Evolutionary conservation across 2,797 vertebrate genomes (phyloP).

Genomic region (Bufotes viridis): DNA sequence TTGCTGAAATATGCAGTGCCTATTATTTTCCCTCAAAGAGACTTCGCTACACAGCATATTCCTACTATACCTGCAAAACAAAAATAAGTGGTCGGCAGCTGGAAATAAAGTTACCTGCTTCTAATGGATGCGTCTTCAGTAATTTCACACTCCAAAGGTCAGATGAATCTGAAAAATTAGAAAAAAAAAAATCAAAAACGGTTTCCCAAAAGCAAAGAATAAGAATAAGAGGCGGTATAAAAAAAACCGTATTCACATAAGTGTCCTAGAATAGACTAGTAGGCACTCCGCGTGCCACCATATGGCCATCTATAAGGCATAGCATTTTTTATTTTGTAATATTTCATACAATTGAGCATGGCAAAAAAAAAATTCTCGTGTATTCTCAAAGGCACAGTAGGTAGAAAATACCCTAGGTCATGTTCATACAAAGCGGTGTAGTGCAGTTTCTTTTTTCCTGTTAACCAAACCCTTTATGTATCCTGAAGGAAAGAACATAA

Average conservation of each 20-base stretch:
- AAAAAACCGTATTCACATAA: background rate
- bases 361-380: too few relatives aligned
- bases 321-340: too few relatives aligned
- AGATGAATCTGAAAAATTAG: background rate
- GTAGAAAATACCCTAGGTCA: too few relatives aligned
- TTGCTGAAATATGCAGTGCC: slow-evolving; percentile 35
- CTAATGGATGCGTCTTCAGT: background rate
- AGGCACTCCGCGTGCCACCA: too few relatives aligned
- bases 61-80: slow-evolving; percentile 5
- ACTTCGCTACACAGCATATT: slow-evolving; percentile 4
- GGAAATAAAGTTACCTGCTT: slow-evolving; percentile 26
- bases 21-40: slow-evolving; percentile 30
- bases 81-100: slow-evolving; percentile 8
- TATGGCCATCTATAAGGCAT: too few relatives aligned
- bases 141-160: slow-evolving; percentile 55
- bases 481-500: too few relatives aligned
- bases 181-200: background rate
- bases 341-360: too few relatives aligned
- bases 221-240: background rate
- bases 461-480: too few relatives aligned
- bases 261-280: background rate
- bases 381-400: too few relatives aligned
- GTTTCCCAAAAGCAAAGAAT: background rate
- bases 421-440: too few relatives aligned
- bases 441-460: too few relatives aligned